Evolutionary conservation across 2,113 vertebrate species (phyloP).

Genomic region (Rousettus leschenaultii): DNA sequence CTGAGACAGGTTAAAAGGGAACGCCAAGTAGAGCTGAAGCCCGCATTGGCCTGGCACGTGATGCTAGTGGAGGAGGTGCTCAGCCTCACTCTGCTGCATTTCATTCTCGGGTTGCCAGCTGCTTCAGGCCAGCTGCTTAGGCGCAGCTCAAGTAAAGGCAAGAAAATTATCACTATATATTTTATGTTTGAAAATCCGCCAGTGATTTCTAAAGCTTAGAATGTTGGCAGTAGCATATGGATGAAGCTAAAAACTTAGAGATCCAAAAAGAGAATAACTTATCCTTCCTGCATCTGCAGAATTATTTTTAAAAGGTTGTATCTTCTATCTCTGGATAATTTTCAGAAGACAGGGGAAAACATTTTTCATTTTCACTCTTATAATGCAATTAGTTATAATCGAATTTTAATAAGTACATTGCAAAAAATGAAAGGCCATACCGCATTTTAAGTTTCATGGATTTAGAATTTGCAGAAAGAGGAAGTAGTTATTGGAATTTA

Average conservation of each 20-base stretch:
- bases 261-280: slow-evolving; percentile 2
- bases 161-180: slow-evolving; percentile 34
- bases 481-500: not conserved
- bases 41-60: not conserved
- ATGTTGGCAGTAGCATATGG: not conserved
- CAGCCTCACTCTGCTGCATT: not conserved
- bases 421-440: not conserved
- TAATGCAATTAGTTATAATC: not conserved
- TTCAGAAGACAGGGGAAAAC: not conserved
- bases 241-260: not conserved
- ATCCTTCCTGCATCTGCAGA: not conserved
- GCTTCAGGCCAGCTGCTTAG: not conserved
- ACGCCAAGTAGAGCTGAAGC: not conserved
- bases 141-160: slow-evolving; percentile 45
- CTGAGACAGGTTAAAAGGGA: slow-evolving; percentile 12
- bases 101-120: not conserved
- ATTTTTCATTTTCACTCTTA: slow-evolving; percentile 10
- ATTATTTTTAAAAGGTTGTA: slow-evolving; percentile 3
- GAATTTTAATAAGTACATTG: slow-evolving; percentile 36
- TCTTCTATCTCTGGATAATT: not conserved
- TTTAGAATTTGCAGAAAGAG: not conserved
- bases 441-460: not conserved
- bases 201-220: slow-evolving; percentile 31
- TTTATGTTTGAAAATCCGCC: slow-evolving; percentile 18
- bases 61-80: not conserved